phyloP scores from a whole-genome alignment of 2,113 vertebrate species.

The Neolamprologus modestus region DNA sequence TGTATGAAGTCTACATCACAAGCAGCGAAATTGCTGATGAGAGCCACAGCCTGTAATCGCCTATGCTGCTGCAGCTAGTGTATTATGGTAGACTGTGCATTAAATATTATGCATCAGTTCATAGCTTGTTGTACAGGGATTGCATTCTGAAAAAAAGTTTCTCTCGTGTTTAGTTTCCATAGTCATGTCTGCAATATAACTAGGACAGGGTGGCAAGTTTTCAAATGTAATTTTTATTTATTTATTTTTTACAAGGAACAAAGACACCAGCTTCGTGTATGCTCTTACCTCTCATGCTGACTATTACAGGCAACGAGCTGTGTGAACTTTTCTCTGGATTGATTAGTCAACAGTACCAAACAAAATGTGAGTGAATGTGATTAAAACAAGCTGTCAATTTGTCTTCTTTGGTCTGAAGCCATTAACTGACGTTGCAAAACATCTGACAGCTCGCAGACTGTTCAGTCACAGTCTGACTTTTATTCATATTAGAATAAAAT shows the following conservation, averaged over 20 bases:
- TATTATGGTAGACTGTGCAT: constrained; percentile 7
- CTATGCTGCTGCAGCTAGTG: not conserved
- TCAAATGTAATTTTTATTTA: not conserved
- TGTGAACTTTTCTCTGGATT: not conserved
- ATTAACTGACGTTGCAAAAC: not conserved
- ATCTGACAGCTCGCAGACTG: not conserved
- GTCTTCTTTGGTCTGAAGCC: not conserved
- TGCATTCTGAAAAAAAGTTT: not conserved
- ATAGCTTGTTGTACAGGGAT: not conserved
- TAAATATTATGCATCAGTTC: not conserved
- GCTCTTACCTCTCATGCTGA: not conserved
- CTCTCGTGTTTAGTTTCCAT: not conserved
- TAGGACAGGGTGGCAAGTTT: not conserved
- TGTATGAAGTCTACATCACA: constrained; percentile 27
- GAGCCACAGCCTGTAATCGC: not conserved
- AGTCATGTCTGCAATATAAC: not conserved
- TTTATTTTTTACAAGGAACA: not conserved
- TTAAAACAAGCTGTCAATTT: not conserved
- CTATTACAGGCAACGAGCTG: not conserved
- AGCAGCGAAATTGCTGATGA: constrained; percentile 25
- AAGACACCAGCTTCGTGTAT: not conserved
- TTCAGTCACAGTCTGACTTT: not conserved
- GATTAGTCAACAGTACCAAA: not conserved
- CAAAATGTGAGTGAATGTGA: not conserved
- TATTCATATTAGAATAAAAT: not conserved